phyloP scores from a whole-genome alignment of 2,797 vertebrate genomes.

The Martes flavigula region DNA sequence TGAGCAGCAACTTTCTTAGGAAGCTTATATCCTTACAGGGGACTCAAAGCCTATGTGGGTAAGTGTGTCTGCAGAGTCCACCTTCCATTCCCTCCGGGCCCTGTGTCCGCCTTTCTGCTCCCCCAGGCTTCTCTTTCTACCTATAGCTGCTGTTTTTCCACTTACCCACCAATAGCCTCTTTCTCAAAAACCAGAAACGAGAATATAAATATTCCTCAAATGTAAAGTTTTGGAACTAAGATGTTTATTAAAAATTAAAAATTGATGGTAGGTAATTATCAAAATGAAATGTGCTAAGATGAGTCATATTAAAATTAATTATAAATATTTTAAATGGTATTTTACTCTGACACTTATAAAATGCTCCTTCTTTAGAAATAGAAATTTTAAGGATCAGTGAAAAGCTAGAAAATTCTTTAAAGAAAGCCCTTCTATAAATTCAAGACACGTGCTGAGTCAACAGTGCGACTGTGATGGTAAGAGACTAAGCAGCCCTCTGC shows the following conservation, averaged over 20 bases:
- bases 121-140: background rate
- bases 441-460: constrained; percentile 14
- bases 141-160: background rate
- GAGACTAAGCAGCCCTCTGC: constrained; percentile 34
- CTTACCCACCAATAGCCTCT: background rate
- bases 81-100: background rate
- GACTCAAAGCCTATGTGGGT: background rate
- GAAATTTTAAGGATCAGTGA: constrained; percentile 51
- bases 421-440: constrained; percentile 13
- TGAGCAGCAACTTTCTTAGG: background rate
- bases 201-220: constrained; percentile 66
- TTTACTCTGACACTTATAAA: constrained; percentile 76
- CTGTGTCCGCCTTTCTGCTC: too few species aligned
- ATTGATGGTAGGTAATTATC: constrained; percentile 73
- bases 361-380: constrained; percentile 12
- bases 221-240: constrained; percentile 60
- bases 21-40: background rate
- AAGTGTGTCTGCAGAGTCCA: too few species aligned
- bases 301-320: constrained; percentile 75
- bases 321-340: constrained; percentile 71
- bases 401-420: constrained; percentile 51
- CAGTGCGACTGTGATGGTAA: constrained; percentile 14
- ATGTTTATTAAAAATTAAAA: constrained; percentile 81
- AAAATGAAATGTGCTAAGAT: constrained; percentile 76
- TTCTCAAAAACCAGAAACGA: constrained; percentile 45